These are phyloP conservation scores for Archivesica marissinica DNA, from an alignment of 1,140 invertebrate species.

Conservation along the genomic window DNA sequence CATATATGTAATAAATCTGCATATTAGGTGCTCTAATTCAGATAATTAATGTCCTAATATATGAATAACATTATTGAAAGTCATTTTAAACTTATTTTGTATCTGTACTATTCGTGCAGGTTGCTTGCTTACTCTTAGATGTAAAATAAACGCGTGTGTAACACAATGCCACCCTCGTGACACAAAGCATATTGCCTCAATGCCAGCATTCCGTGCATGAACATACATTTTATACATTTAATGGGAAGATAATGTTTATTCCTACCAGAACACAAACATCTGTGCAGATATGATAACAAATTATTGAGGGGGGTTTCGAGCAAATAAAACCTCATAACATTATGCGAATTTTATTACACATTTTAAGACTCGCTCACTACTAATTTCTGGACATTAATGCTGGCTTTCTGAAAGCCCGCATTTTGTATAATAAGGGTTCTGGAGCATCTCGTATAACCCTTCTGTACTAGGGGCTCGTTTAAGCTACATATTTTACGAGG, in stretches of 20 bases:
- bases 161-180: not conserved
- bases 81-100: not conserved
- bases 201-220: not conserved
- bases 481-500: conserved; percentile 52
- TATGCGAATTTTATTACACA: conserved; percentile 40
- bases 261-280: conserved; percentile 14
- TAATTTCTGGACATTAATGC: conserved; percentile 42
- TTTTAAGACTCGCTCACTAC: conserved; percentile 30
- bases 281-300: conserved; percentile 7
- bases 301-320: not conserved
- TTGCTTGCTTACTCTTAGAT: not conserved
- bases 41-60: not conserved
- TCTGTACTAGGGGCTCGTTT: conserved; percentile 20
- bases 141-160: not conserved
- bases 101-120: not conserved
- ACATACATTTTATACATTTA: conserved; percentile 17
- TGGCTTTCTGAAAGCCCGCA: conserved; percentile 38
- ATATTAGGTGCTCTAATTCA: too few relatives aligned
- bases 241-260: conserved; percentile 12
- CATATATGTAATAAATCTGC: too few relatives aligned
- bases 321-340: conserved; percentile 28
- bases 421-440: conserved; percentile 25
- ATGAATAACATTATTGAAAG: conserved; percentile 1
- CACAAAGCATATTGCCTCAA: conserved; percentile 14
- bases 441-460: not conserved